These are phyloP conservation scores for Drepana falcataria DNA, from an alignment of 2,888 invertebrate genomes.

Conservation along the genomic window DNA sequence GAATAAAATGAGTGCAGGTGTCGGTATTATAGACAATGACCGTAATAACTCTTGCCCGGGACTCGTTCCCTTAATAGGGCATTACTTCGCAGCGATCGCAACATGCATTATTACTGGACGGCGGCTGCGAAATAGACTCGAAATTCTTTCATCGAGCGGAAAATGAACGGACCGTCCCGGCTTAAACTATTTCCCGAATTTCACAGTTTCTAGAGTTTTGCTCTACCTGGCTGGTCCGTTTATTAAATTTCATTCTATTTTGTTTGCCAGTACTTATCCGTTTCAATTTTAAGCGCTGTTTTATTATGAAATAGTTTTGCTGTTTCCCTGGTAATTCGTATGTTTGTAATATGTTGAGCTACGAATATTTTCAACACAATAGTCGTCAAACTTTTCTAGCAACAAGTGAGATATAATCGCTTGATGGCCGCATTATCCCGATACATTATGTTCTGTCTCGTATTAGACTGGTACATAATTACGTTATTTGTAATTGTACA, in stretches of 20 bases:
- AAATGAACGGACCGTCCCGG: constrained; percentile 23
- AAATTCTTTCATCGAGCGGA: constrained; percentile 24
- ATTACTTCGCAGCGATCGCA: constrained; percentile 5
- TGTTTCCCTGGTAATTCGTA: not conserved
- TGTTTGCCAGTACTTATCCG: constrained; percentile 3
- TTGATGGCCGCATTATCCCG: no score
- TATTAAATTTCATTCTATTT: constrained; percentile 2
- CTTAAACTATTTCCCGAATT: constrained; percentile 17
- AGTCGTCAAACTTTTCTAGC: not conserved
- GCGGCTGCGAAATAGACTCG: constrained; percentile 20
- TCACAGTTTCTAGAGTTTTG: constrained; percentile 8
- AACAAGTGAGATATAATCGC: no score
- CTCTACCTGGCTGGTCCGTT: not conserved
- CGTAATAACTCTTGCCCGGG: not conserved
- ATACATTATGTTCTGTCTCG: no score
- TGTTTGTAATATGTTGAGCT: not conserved
- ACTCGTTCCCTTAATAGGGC: constrained; percentile 2
- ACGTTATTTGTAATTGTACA: no score
- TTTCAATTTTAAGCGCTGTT: constrained; percentile 7
- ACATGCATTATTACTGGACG: constrained; percentile 15
- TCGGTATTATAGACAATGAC: not conserved
- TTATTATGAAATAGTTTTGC: not conserved
- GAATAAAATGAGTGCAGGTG: not conserved
- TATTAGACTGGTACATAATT: no score
- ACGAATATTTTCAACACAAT: not conserved